These are phyloP conservation scores for Corynorhinus townsendii DNA, from an alignment of 2,113 vertebrate genomes.

Conservation along the genomic window DNA sequence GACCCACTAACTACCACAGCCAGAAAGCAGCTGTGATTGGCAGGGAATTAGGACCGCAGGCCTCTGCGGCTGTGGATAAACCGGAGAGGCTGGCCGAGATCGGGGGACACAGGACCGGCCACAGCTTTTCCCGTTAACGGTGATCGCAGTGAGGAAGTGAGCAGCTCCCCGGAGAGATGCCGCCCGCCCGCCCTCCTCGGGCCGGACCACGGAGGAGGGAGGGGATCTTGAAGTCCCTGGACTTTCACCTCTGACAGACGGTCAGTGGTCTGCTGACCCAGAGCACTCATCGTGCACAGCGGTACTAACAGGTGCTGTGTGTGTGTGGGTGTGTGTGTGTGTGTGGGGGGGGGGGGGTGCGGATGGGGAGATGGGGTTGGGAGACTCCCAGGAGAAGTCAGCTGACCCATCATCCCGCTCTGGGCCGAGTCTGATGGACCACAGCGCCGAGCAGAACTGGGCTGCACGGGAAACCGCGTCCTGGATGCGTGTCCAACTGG, in stretches of 20 bases:
- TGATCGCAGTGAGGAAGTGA: too few relatives aligned
- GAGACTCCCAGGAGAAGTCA: not conserved
- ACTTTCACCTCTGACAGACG: not conserved
- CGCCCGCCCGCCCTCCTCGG: not conserved
- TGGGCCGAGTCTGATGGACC: not conserved
- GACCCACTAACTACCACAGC: not conserved
- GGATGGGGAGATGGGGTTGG: not conserved
- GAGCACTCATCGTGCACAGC: not conserved
- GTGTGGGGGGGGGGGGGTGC: not conserved
- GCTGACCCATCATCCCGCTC: not conserved
- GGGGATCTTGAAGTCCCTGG: not conserved
- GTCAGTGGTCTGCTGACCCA: not conserved
- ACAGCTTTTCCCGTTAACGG: fast-evolving
- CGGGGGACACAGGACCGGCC: not conserved
- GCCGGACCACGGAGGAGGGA: not conserved
- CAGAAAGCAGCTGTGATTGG: not conserved
- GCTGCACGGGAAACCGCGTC: not conserved
- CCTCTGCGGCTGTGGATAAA: not conserved
- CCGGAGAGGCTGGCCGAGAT: not conserved
- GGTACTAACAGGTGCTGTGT: not conserved
- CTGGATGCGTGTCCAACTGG: not conserved
- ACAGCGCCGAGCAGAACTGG: not conserved
- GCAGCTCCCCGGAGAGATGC: not conserved
- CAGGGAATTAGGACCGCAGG: not conserved
- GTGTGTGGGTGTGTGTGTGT: not conserved